Evolutionary conservation across 2,113 vertebrate species (phyloP).

Genomic region (Donacobius atricapilla): DNA sequence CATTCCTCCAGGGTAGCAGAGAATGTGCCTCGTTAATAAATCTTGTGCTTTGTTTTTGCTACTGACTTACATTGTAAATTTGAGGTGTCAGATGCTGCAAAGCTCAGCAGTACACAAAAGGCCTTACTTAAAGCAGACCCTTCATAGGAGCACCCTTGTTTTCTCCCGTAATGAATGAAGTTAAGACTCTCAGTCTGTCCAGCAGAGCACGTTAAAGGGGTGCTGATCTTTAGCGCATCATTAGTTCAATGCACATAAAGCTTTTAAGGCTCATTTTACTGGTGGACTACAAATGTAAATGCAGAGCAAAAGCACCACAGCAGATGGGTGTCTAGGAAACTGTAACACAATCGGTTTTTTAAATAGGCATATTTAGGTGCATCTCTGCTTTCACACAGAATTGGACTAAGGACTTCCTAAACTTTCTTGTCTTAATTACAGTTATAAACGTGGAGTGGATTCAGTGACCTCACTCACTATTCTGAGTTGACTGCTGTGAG

Average conservation of each 20-base stretch:
- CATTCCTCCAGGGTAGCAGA: slow-evolving; percentile 5
- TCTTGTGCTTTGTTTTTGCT: slow-evolving; percentile 36
- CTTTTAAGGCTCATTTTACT: slow-evolving; percentile 35
- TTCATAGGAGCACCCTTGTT: background rate
- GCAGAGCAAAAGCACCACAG: background rate
- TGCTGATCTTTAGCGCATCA: slow-evolving; percentile 4
- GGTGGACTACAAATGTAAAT: background rate
- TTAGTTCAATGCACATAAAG: slow-evolving; percentile 9
- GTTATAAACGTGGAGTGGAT: background rate
- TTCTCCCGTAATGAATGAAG: slow-evolving; percentile 16
- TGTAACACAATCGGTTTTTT: background rate
- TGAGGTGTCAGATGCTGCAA: slow-evolving; percentile 44
- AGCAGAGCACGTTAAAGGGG: background rate
- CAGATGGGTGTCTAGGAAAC: background rate
- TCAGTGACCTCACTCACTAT: background rate
- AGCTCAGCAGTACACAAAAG: slow-evolving; percentile 35
- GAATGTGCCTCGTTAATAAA: slow-evolving; percentile 19
- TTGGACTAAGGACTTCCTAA: background rate
- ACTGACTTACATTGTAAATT: slow-evolving; percentile 54
- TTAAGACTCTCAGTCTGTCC: slow-evolving; percentile 11
- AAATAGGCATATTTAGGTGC: background rate
- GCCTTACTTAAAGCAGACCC: slow-evolving; percentile 11
- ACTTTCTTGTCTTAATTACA: background rate
- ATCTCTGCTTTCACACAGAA: background rate
- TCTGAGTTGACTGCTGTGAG: background rate